Evolutionary conservation across 1,140 invertebrate species (phyloP), one percentile per base, ranked within the genome.

Genomic region (Achatina immaculata): DNA sequence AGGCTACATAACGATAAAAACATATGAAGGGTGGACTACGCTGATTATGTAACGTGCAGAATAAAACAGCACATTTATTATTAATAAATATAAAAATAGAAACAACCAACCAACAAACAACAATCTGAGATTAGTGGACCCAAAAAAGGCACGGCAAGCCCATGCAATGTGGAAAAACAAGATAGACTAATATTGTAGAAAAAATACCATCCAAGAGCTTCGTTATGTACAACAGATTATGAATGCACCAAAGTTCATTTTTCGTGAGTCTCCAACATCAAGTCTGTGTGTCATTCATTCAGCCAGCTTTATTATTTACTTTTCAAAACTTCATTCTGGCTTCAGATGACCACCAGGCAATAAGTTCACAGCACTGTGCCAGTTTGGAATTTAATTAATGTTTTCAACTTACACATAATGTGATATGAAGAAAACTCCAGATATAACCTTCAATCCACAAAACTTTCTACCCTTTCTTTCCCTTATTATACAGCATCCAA

Each of bases 71-170:
- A 45, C 40, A 45, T 24, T 6, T 48, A n/a, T n/a, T 11, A 48
- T 42, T 45, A 43, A 73, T 73, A 73, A 31, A 73, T 73, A 38
- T 11, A 73, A 14, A 73, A 73, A 28, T 42, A 45, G 16, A 14
- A 11, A 31, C 9, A 68, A 68, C 21, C 14, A n/a, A n/a, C 4
- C 7, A 72, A 31, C 38, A 72, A 72, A 42, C n/a, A 72, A 19
- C 38, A 72, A 21, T 73, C 71, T 73, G 38, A 58, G 73, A 75
- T 75, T 75, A 75, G 73, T 75, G 73, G 73, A 75, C 73, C 73
- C 73, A 72, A 62, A 75, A 72, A 75, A 75, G 73, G 73, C 73
- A 75, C 73, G 48, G 43, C 73, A 75, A 75, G 48, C 40, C 73
- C 73, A 75, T 75, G 73, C 73, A 75, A 62, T 55, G 48, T 75